phyloP scores from a whole-genome alignment of 2,797 vertebrate species.

The Caiman crocodilus region DNA sequence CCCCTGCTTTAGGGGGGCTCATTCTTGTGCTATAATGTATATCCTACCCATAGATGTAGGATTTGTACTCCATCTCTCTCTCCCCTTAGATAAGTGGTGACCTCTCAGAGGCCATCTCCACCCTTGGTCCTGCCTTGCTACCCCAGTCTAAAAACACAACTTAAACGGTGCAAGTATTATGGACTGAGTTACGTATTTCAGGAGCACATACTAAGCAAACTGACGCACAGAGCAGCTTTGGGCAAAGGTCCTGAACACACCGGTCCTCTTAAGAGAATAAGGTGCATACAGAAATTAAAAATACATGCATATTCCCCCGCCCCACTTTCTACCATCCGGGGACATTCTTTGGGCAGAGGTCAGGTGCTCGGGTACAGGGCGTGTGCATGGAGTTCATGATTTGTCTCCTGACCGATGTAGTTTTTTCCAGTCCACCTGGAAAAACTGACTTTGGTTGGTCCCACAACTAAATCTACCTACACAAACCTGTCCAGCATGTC shows the following conservation, averaged over 20 bases:
- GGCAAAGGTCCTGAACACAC: neutral
- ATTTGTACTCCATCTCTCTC: too few relatives aligned
- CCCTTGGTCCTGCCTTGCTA: too few relatives aligned
- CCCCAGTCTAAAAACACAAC: too few relatives aligned
- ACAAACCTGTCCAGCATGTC: neutral
- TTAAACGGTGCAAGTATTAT: neutral
- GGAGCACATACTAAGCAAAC: neutral
- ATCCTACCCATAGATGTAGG: too few relatives aligned
- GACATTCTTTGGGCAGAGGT: neutral
- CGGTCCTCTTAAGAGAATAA: neutral
- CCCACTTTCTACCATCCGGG: slow-evolving; percentile 7
- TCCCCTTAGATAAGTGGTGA: too few relatives aligned
- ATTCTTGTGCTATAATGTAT: too few relatives aligned
- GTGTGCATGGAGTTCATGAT: neutral
- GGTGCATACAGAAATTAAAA: neutral
- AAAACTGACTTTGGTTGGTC: neutral
- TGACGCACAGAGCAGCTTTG: neutral
- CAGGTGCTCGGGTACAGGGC: neutral
- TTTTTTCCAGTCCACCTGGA: neutral
- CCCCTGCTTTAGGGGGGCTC: too few relatives aligned
- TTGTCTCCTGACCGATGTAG: slow-evolving; percentile 28
- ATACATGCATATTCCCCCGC: neutral
- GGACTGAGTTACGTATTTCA: neutral
- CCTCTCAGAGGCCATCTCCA: too few relatives aligned
- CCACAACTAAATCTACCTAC: neutral